Evolutionary conservation across 1,140 invertebrate genomes (phyloP).

Genomic region (Drosophila setifemur): DNA sequence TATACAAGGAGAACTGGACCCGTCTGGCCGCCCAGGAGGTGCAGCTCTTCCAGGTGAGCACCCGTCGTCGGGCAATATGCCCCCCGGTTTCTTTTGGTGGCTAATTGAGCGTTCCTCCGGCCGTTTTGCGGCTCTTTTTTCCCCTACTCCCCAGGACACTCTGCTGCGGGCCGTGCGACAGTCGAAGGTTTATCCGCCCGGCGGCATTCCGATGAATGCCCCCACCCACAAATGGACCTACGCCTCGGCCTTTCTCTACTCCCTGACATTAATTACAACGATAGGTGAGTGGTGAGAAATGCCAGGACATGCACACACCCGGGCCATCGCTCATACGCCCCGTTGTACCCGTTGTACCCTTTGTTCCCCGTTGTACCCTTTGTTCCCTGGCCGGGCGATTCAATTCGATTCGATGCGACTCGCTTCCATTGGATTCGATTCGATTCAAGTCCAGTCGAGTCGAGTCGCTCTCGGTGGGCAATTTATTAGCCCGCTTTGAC

Average conservation of each 20-base stretch:
- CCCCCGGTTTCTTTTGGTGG: neutral
- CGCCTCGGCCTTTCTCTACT: constrained; percentile 96
- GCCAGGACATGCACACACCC: neutral
- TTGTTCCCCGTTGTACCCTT: neutral
- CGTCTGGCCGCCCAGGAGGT: constrained; percentile 91
- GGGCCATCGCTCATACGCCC: neutral
- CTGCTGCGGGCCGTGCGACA: constrained; percentile 80
- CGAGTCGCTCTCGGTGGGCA: constrained; percentile 48
- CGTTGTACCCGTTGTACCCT: neutral
- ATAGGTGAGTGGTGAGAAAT: constrained; percentile 89
- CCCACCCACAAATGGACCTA: constrained; percentile 92
- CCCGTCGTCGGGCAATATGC: neutral
- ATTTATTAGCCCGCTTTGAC: constrained; percentile 72
- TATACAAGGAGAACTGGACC: constrained; percentile 98
- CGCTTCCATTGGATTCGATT: constrained; percentile 29
- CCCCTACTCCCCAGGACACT: constrained; percentile 71
- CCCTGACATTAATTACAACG: constrained; percentile 96
- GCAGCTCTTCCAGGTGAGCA: constrained; percentile 90
- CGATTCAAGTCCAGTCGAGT: constrained; percentile 18
- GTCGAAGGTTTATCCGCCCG: constrained; percentile 75
- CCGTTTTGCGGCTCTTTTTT: neutral
- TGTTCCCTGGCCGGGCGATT: constrained; percentile 35
- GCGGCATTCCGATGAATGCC: constrained; percentile 83
- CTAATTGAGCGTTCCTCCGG: constrained; percentile 17
- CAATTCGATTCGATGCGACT: too few species aligned